Evolutionary conservation across 1,140 invertebrate genomes (phyloP).

Genomic region (Heliconius hewitsoni): DNA sequence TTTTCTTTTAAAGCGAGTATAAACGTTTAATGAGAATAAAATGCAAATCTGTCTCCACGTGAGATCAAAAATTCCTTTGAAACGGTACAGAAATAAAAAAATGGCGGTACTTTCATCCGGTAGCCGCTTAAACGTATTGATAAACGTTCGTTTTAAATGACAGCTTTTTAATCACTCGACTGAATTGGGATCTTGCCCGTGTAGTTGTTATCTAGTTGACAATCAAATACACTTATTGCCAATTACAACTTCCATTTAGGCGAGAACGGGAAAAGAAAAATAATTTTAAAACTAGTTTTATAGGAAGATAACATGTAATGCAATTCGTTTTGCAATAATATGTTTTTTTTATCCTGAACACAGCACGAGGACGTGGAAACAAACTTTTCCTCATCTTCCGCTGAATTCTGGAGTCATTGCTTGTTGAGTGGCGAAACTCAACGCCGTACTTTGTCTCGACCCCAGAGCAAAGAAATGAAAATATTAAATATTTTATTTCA

Average conservation of each 20-base stretch:
- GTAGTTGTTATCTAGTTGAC: conserved; percentile 8
- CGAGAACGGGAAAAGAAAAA: background rate
- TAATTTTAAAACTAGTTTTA: background rate
- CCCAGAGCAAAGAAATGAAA: too few species aligned
- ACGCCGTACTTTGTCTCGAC: too few species aligned
- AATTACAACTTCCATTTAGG: background rate
- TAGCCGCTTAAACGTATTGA: conserved; percentile 20
- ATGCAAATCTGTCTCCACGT: conserved; percentile 33
- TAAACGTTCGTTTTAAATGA: conserved; percentile 27
- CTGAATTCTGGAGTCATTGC: too few species aligned
- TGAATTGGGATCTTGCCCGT: background rate
- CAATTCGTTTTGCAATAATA: background rate
- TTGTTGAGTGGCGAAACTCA: too few species aligned
- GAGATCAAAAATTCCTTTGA: conserved; percentile 28
- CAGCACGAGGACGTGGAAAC: too few species aligned
- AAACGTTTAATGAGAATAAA: conserved; percentile 38
- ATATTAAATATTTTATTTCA: too few species aligned
- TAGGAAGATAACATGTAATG: background rate
- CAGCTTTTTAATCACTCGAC: conserved; percentile 11
- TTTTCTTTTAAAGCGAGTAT: conserved; percentile 32
- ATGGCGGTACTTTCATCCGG: conserved; percentile 24
- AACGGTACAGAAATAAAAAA: conserved; percentile 30
- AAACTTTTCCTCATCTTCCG: too few species aligned
- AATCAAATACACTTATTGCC: conserved; percentile 1
- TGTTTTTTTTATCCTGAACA: too few species aligned